Conservation (phyloP, 2,113 vertebrate genomes). For the Mesocricetus auratus region DNA sequence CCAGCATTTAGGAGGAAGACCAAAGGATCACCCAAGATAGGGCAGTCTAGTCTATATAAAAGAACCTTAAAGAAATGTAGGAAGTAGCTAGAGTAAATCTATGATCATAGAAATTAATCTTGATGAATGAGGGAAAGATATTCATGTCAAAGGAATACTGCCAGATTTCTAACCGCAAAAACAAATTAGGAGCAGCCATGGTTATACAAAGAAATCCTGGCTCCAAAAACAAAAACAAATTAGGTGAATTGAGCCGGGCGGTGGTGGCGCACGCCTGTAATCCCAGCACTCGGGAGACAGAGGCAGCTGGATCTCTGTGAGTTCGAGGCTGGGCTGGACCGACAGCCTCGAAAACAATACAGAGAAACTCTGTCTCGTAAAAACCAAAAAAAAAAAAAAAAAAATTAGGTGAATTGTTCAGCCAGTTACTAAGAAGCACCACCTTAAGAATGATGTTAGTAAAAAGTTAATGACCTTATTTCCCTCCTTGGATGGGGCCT, state of each 20-base stretch:
- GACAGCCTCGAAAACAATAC: no score
- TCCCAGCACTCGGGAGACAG: no score
- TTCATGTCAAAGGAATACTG: neutral
- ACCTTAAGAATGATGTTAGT: neutral
- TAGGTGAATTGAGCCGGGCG: neutral
- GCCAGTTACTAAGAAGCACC: neutral
- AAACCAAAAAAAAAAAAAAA: neutral
- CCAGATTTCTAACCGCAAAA: slow-evolving; percentile 34
- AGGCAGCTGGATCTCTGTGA: no score
- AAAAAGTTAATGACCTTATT: neutral
- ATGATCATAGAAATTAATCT: neutral
- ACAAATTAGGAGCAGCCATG: neutral
- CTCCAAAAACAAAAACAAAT: neutral
- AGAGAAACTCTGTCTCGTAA: neutral
- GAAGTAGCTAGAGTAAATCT: neutral
- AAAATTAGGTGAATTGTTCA: neutral
- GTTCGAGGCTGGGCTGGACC: no score
- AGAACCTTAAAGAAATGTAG: neutral
- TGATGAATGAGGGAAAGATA: neutral
- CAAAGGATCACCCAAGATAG: neutral
- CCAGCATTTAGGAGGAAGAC: neutral
- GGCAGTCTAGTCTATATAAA: neutral
- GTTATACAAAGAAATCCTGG: neutral
- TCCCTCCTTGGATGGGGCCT: slow-evolving; percentile 6
- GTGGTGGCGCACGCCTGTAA: no score